These are phyloP conservation scores for Pinctada fucata DNA, from an alignment of 2,888 invertebrate genomes.

Conservation along the genomic window DNA sequence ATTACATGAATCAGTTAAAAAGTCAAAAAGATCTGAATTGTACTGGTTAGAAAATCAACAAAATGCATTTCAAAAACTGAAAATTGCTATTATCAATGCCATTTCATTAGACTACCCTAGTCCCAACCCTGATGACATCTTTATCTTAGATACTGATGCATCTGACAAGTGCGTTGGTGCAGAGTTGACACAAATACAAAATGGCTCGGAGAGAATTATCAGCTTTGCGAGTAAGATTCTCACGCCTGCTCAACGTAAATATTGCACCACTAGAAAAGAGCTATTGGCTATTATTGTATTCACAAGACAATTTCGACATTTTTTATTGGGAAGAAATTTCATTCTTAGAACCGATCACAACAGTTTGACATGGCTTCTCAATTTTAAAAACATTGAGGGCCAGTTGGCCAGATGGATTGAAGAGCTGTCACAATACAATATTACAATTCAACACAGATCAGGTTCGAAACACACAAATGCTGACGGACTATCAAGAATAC, in stretches of 20 bases:
- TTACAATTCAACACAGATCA: conserved; percentile 38
- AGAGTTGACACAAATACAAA: conserved; percentile 10
- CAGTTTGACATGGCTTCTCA: conserved; percentile 1
- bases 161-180: conserved; percentile 9
- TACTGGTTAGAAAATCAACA: background rate
- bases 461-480: conserved; percentile 33
- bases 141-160: conserved; percentile 20
- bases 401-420: no score
- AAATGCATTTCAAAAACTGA: background rate
- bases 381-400: no score
- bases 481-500: no score
- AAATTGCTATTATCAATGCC: background rate
- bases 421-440: conserved; percentile 48
- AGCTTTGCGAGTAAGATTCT: no score
- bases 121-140: background rate
- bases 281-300: conserved; percentile 32
- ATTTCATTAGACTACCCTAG: background rate
- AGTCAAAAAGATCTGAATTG: background rate
- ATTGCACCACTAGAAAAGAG: no score
- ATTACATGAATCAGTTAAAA: no score
- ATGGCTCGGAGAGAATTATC: conserved; percentile 6
- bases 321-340: no score
- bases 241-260: no score
- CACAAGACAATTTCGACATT: conserved; percentile 31
- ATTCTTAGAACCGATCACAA: conserved; percentile 34